Conservation (phyloP, 2,113 vertebrate species). For the Brienomyrus brachyistius region DNA sequence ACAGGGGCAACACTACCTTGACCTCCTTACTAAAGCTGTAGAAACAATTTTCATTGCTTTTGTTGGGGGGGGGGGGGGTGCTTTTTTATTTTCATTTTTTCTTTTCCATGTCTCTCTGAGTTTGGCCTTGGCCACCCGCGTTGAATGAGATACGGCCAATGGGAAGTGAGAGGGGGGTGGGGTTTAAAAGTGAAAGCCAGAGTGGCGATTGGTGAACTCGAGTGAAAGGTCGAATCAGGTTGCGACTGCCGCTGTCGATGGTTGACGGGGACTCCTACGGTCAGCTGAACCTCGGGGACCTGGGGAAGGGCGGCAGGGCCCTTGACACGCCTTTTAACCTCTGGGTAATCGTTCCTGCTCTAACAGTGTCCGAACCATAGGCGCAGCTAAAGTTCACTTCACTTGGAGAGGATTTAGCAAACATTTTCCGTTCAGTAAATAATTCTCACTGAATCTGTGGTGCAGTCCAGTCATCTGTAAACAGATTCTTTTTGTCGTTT, state of each 20-base stretch:
- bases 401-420: not conserved
- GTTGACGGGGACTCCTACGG: not conserved
- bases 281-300: not conserved
- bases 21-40: not conserved
- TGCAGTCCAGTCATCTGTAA: not conserved
- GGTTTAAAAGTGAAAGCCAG: not conserved
- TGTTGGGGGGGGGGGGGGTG: not conserved
- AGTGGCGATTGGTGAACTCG: not conserved
- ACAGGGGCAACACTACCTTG: not conserved
- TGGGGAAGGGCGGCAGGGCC: not conserved
- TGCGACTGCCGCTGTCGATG: not conserved
- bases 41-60: not conserved
- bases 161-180: not conserved
- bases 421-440: not conserved
- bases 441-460: not conserved
- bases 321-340: not conserved
- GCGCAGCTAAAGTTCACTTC: not conserved
- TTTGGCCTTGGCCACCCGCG: not conserved
- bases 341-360: not conserved
- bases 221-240: not conserved
- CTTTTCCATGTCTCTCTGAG: not conserved
- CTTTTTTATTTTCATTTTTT: not conserved
- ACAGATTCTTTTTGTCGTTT: not conserved
- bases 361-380: not conserved
- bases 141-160: not conserved